Conservation (phyloP, 2,797 vertebrate genomes). For the Urocyon cinereoargenteus region DNA sequence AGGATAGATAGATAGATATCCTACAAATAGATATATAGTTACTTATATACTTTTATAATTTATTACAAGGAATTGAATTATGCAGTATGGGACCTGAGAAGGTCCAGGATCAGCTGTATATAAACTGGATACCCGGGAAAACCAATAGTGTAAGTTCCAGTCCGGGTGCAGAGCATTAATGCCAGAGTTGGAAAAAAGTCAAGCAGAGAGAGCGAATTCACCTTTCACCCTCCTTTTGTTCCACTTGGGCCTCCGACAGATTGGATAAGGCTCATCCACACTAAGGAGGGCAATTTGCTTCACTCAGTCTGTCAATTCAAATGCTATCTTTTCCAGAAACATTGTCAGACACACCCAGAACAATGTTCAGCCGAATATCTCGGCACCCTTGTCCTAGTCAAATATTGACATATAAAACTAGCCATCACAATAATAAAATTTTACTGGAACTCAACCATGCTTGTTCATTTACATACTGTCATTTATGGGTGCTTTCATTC, state of each 20-base stretch:
- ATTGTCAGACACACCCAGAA: neutral
- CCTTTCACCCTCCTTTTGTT: neutral
- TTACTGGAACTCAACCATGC: neutral
- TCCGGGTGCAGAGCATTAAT: neutral
- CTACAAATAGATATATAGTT: neutral
- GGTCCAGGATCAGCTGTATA: neutral
- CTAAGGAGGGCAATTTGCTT: neutral
- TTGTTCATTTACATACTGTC: neutral
- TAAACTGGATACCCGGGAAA: neutral
- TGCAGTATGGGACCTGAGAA: neutral
- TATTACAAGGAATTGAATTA: neutral
- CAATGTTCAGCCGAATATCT: neutral
- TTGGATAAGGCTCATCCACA: neutral
- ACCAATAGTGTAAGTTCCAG: neutral
- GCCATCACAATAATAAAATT: neutral
- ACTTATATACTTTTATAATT: neutral
- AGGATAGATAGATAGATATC: neutral
- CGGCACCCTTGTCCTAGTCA: neutral
- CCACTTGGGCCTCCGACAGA: neutral
- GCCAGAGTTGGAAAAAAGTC: neutral
- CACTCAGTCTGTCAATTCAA: neutral
- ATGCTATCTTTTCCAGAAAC: neutral
- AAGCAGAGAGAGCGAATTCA: neutral
- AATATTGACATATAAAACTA: neutral
- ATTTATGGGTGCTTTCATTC: neutral